phyloP scores from a whole-genome alignment of 2,888 invertebrate species.

The Drosophila picticornis region DNA sequence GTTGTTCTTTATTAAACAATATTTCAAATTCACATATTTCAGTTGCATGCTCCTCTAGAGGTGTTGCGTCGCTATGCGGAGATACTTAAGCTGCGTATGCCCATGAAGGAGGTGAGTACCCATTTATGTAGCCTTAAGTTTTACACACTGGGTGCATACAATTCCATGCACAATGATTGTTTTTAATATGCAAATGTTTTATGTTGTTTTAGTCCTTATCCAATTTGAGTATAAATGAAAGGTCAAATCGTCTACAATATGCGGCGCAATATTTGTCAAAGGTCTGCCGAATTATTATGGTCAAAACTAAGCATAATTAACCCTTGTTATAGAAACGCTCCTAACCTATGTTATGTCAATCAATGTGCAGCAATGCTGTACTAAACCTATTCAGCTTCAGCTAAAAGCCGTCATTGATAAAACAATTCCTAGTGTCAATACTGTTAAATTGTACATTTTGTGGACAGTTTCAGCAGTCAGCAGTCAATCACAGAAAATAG shows the following conservation, averaged over 20 bases:
- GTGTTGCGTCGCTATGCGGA: conserved; percentile 95
- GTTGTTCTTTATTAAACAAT: background rate
- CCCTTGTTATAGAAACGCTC: conserved; percentile 35
- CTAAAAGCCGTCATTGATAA: conserved; percentile 1
- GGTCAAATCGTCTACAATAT: conserved; percentile 88
- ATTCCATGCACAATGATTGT: background rate
- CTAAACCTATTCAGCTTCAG: conserved; percentile 14
- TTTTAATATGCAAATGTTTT: conserved; percentile 19
- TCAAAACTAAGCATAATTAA: conserved; percentile 47
- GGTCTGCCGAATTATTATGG: conserved; percentile 85
- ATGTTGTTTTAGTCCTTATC: conserved; percentile 73
- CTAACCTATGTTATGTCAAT: conserved; percentile 5
- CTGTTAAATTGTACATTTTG: background rate
- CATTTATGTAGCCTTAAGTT: background rate
- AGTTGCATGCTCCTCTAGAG: conserved; percentile 94
- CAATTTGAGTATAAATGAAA: conserved; percentile 85
- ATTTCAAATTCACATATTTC: conserved; percentile 51
- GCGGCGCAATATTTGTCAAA: conserved; percentile 89
- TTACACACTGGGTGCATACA: background rate
- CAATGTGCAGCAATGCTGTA: conserved; percentile 8
- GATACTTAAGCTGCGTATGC: conserved; percentile 95
- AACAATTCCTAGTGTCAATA: background rate
- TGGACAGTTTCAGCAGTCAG: background rate
- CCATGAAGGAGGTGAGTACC: conserved; percentile 92
- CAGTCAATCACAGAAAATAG: background rate